A percentile compares a stretch with the other conserved stretches of the same genome.
Evolutionary conservation across 2,113 vertebrate species (phyloP).

Genomic region (Syngnathoides biaculeatus): DNA sequence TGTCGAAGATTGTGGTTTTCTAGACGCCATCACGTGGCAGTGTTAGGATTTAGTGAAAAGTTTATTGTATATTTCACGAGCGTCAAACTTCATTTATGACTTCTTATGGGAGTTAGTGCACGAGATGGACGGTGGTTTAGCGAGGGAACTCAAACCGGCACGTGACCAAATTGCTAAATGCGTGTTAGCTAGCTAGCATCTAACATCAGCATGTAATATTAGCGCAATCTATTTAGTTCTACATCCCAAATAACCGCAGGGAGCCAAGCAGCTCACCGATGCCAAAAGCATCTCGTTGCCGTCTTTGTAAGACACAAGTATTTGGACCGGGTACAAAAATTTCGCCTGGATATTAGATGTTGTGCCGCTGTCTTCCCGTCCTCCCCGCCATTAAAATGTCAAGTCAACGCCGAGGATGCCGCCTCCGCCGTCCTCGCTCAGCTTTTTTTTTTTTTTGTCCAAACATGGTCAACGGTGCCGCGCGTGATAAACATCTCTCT

Average conservation of each 20-base stretch:
- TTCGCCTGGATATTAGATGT: neutral
- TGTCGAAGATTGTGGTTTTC: neutral
- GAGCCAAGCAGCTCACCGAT: constrained; percentile 11
- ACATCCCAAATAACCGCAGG: constrained; percentile 4
- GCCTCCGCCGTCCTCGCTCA: constrained; percentile 36
- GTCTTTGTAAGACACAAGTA: constrained; percentile 8
- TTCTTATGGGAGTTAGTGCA: neutral
- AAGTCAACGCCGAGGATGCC: constrained; percentile 25
- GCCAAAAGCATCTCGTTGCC: neutral
- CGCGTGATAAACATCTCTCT: constrained; percentile 53
- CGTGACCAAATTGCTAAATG: neutral
- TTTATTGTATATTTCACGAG: neutral
- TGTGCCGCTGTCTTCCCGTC: neutral
- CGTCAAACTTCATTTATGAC: neutral
- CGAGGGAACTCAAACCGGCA: neutral
- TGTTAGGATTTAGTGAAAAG: neutral
- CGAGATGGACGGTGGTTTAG: neutral
- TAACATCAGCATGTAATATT: neutral
- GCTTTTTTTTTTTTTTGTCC: constrained; percentile 57
- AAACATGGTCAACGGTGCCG: constrained; percentile 61
- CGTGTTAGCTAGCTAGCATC: neutral
- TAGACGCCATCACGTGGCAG: neutral
- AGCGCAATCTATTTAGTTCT: neutral
- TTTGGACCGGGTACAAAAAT: neutral
- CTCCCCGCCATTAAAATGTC: constrained; percentile 43